Base-by-base conservation (phyloP, 2,888 invertebrate genomes). In the Eristalis arbustorum region DNA sequence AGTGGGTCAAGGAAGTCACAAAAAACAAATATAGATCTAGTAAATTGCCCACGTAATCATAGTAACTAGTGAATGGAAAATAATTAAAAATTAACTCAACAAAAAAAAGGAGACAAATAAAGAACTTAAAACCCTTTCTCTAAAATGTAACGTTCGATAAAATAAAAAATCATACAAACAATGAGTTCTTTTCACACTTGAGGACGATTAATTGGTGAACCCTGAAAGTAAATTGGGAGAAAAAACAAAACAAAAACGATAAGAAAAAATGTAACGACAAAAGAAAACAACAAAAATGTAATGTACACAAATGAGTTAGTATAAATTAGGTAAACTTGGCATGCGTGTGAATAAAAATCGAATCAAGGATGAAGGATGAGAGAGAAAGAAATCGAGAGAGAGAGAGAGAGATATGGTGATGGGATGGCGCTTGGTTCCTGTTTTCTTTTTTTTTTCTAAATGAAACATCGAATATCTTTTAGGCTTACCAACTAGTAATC, bases 161-260 rank as follows among this genome's bases (percentile, higher is more conserved):
- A 18, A n/a, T n/a, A n/a, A 23, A 57, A 28, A 40, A 37, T 61
- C 56, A 37, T 63, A 73, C 14, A 78, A 71, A 57, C 40, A 76
- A 72, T 69, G 71, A 18, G 5, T n/a, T n/a, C n/a, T 8, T 49
- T 37, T 66, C 49, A 74, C 74, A 69, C 18, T 68, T 68, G 68
- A 67, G 71, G 69, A 11, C 57, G 74, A 71, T 68, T 68, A 68
- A 64, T 49, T 59, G 79, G 79, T 63, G 64, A 67, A 40, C 63
- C 69, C 88, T 88, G 88, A 82, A 88, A 88, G 42, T 81, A 88
- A 77, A 84, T 69, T 37, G 56, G 42, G 59, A 31, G 31, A 64
- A 28, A 61, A 73, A 84, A 88, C 23, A 77, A 34, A 72, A 67
- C 76, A 75, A 72, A 49, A 80, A 37, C 76, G 67, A 85, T 62